These are phyloP conservation scores for Dinomys branickii DNA, from an alignment of 2,113 vertebrate species.

Conservation along the genomic window DNA sequence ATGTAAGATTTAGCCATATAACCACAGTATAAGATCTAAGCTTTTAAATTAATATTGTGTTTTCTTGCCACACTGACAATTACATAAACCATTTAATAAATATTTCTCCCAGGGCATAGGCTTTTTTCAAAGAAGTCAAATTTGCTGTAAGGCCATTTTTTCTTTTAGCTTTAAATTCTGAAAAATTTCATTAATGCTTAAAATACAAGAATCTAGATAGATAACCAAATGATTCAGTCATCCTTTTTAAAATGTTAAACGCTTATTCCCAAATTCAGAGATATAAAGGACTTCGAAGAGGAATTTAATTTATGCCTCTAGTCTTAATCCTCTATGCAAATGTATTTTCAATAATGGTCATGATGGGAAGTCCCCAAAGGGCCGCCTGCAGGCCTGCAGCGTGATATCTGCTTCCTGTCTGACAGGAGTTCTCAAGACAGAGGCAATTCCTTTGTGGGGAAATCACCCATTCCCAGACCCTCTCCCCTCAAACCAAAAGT, in stretches of 20 bases:
- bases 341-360: not conserved
- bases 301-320: slow-evolving; percentile 11
- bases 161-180: not conserved
- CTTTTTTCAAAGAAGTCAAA: not conserved
- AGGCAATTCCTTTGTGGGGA: not conserved
- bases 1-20: not conserved
- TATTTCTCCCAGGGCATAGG: not conserved
- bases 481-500: not conserved
- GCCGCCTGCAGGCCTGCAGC: not conserved
- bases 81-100: slow-evolving; percentile 65
- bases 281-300: not conserved
- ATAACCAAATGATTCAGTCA: not conserved
- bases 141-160: slow-evolving; percentile 29
- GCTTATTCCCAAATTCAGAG: slow-evolving; percentile 1
- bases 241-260: slow-evolving; percentile 12
- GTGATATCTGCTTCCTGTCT: not conserved
- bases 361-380: not conserved
- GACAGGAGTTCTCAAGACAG: not conserved
- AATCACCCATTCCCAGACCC: not conserved
- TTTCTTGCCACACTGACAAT: slow-evolving; percentile 27
- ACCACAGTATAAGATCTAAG: not conserved
- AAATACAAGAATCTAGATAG: not conserved
- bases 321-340: not conserved
- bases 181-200: slow-evolving; percentile 32
- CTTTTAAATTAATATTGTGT: slow-evolving; percentile 42